Base-by-base conservation (phyloP, 2,797 vertebrate genomes). In the Tamandua tetradactyla region DNA sequence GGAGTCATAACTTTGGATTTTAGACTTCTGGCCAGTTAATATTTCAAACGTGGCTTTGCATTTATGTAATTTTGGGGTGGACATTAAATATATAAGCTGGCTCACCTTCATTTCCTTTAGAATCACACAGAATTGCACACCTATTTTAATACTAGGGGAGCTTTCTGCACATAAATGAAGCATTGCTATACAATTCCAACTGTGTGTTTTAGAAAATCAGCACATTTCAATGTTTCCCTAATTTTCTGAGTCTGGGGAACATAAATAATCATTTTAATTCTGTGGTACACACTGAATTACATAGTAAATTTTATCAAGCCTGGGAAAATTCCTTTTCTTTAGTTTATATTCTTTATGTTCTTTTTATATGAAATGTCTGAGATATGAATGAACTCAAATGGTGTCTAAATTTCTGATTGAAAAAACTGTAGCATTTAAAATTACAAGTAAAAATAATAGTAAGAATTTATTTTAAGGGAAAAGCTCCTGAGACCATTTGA, bases 261-360 rank as follows among this genome's bases (percentile, higher is more conserved):
- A 96, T 95, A 94, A 97, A 96, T 97, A 96, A 95, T 95, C 83
- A 96, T 95, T 96, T 94, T 97, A 96, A 96, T 95, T 97, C 94
- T 93, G 66, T 32, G 40, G 93, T 91, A 96, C 92, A 96, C 83
- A 89, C 78, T 57, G 72, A 95, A 95, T 97, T 94, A 94, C 88
- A 89, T 61, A 91, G 86, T 87, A 92, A 96, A 96, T 95, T 96
- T 82, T 84, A 96, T 95, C 75, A 96, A 96, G 79, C 47, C 57
- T 81, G 62, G 62, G 62, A 95, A 96, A 75, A 55, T 85, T 90
- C 68, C 85, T 62, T 78, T 79, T 96, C 87, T 93, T n/a, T n/a
- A 62, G 74, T 47, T 47, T n/a, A 7, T 47, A 7, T 47, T 47
- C 11, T 47, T 47, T 11, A 71, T 76, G 79, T 93, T 96, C 69